Evolutionary conservation across 2,113 vertebrate genomes (phyloP).

Genomic region (Prunella fulvescens): DNA sequence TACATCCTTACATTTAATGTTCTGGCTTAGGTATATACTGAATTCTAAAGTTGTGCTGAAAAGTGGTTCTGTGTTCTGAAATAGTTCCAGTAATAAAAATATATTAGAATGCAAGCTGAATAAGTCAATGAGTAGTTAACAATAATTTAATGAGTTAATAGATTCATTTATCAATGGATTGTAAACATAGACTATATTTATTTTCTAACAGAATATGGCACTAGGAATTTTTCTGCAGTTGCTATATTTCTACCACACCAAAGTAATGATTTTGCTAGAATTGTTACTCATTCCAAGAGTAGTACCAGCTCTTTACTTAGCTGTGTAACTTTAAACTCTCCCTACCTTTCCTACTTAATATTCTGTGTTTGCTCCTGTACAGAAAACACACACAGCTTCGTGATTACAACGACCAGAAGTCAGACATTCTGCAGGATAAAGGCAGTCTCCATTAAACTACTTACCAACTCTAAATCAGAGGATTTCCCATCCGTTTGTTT

Average conservation of each 20-base stretch:
- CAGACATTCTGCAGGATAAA: not conserved
- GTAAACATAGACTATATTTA: not conserved
- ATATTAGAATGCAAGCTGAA: not conserved
- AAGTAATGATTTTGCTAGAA: not conserved
- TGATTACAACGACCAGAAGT: not conserved
- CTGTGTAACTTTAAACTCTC: not conserved
- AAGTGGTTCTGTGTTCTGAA: not conserved
- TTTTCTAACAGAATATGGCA: not conserved
- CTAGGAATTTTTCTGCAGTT: not conserved
- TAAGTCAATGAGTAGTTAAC: not conserved
- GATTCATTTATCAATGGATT: not conserved
- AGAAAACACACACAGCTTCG: not conserved
- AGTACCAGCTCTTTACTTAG: not conserved
- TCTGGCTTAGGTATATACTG: not conserved
- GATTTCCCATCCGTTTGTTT: not conserved
- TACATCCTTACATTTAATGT: not conserved
- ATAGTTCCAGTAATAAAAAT: not conserved
- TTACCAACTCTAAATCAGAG: rapidly evolving
- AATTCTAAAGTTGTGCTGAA: not conserved
- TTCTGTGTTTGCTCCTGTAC: not conserved
- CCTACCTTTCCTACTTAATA: not conserved
- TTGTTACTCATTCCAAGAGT: not conserved
- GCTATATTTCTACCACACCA: not conserved
- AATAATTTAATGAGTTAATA: not conserved
- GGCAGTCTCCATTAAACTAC: not conserved